A percentile compares a stretch with the other conserved stretches of the same genome.
phyloP scores from a whole-genome alignment of 2,888 invertebrate species.

The Anagyrus pseudococci region DNA sequence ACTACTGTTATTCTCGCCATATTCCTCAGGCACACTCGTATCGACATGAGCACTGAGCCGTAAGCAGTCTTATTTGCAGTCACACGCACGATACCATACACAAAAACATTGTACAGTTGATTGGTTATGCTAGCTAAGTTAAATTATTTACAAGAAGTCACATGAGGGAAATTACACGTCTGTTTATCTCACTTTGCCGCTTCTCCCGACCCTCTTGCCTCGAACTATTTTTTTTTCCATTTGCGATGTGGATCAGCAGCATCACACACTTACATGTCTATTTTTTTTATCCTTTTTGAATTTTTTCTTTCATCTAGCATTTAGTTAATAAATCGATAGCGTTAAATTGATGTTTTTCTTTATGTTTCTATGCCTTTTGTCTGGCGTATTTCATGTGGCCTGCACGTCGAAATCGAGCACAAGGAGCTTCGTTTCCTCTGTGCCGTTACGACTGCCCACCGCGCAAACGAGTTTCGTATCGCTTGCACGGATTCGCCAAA shows the following conservation, averaged over 20 bases:
- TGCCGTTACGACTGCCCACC: slow-evolving; percentile 97
- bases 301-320: slow-evolving; percentile 15
- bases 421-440: slow-evolving; percentile 97
- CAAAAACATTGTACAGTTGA: slow-evolving; percentile 58
- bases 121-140: slow-evolving; percentile 46
- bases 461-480: slow-evolving; percentile 98
- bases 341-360: slow-evolving; percentile 21
- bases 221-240: slow-evolving; percentile 3
- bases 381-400: slow-evolving; percentile 53
- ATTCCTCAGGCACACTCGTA: too few species aligned
- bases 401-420: slow-evolving; percentile 97
- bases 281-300: slow-evolving; percentile 9
- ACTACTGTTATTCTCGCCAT: too few species aligned
- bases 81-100: slow-evolving; percentile 55
- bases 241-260: slow-evolving; percentile 14
- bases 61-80: slow-evolving; percentile 60
- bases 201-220: neutral
- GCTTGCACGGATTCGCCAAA: slow-evolving; percentile 96
- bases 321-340: slow-evolving; percentile 29
- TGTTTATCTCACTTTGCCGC: slow-evolving; percentile 3
- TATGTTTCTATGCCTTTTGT: slow-evolving; percentile 15
- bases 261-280: slow-evolving; percentile 17
- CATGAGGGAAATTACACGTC: slow-evolving; percentile 30
- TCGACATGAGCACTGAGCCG: too few species aligned
- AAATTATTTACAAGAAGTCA: slow-evolving; percentile 40